These are phyloP conservation scores for Ethmia dodecea DNA, from an alignment of 2,888 invertebrate genomes.

Conservation along the genomic window DNA sequence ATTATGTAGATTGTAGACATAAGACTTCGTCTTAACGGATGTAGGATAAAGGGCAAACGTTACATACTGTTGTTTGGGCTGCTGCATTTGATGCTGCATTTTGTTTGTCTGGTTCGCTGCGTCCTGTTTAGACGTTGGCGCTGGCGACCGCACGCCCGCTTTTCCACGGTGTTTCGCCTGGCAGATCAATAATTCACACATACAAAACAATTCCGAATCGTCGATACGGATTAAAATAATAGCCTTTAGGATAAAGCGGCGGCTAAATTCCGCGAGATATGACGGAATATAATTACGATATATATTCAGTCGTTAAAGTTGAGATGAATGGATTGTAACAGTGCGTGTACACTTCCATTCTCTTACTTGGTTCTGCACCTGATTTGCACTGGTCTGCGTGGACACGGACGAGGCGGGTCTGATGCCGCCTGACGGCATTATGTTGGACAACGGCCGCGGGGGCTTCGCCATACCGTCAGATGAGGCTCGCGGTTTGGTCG, in stretches of 20 bases:
- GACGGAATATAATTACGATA: too few species aligned
- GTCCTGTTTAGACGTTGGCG: slow-evolving; percentile 82
- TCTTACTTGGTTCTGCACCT: slow-evolving; percentile 69
- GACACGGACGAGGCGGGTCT: slow-evolving; percentile 90
- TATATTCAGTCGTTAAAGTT: too few species aligned
- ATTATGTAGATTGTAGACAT: too few species aligned
- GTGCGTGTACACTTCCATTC: too few species aligned
- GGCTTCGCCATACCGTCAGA: slow-evolving; percentile 58
- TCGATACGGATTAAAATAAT: too few species aligned
- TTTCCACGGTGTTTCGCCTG: slow-evolving; percentile 85
- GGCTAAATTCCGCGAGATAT: too few species aligned
- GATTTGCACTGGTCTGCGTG: slow-evolving; percentile 84
- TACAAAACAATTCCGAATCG: too few species aligned
- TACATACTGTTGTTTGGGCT: slow-evolving; percentile 63
- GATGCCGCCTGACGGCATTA: slow-evolving; percentile 79
- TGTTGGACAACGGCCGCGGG: slow-evolving; percentile 72
- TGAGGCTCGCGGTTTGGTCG: slow-evolving; percentile 57
- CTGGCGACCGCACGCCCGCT: slow-evolving; percentile 79
- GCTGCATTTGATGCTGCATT: slow-evolving; percentile 68
- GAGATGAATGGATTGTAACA: too few species aligned
- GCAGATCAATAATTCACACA: too few species aligned
- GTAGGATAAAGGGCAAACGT: too few species aligned
- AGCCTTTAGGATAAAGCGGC: too few species aligned
- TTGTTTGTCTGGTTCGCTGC: slow-evolving; percentile 85
- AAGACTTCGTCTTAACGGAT: too few species aligned